Percentiles rank a stretch among this genome's conserved stretches.
Conservation (phyloP, 35 echinoderm and acorn worm genomes). For the Amphiura filiformis region DNA sequence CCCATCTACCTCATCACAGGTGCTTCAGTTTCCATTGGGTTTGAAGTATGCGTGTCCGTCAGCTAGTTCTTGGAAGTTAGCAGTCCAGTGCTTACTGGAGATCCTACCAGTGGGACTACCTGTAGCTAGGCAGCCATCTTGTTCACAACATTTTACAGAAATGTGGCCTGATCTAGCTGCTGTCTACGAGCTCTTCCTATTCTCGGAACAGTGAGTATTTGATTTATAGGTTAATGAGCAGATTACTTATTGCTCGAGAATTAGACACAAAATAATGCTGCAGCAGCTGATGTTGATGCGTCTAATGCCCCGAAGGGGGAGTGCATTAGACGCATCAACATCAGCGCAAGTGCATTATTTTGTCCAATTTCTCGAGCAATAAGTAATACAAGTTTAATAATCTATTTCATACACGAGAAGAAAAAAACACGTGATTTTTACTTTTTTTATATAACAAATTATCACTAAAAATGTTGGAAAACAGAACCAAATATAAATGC, state of each 20-base stretch:
- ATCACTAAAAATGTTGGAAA: too few relatives aligned
- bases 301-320: too few relatives aligned
- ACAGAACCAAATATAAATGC: too few relatives aligned
- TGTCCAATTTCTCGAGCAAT: too few relatives aligned
- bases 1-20: too few relatives aligned
- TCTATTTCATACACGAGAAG: too few relatives aligned
- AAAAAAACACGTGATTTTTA: too few relatives aligned
- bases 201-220: constrained; percentile 90
- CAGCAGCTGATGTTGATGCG: too few relatives aligned
- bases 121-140: constrained; percentile 64
- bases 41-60: constrained; percentile 96
- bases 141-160: constrained; percentile 47
- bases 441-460: too few relatives aligned
- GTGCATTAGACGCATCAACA: too few relatives aligned
- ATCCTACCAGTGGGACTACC: constrained; percentile 88
- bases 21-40: constrained; percentile 90
- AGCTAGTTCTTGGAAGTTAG: constrained; percentile 87
- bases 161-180: constrained; percentile 96
- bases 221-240: background rate
- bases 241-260: background rate
- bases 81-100: constrained; percentile 81
- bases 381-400: too few relatives aligned
- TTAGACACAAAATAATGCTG: background rate
- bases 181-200: constrained; percentile 85
- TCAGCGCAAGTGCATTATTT: too few relatives aligned